These are phyloP conservation scores for Haliclona indistincta DNA, from an alignment of 37 sponge, comb jelly and placozoan species.

Conservation along the genomic window DNA sequence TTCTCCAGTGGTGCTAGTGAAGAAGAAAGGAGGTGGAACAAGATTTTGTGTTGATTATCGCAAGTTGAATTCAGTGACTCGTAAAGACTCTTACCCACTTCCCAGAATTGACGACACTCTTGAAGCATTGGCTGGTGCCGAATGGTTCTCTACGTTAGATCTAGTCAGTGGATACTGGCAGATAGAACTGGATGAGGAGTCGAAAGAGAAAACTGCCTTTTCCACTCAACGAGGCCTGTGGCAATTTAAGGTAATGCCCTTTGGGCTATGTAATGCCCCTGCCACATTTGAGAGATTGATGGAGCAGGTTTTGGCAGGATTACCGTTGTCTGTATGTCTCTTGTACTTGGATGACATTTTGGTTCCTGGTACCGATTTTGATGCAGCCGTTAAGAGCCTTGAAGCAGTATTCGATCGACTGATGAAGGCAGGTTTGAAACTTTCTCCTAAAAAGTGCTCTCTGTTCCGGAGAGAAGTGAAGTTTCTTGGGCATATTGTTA, in stretches of 20 bases:
- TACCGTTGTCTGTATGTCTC: background rate
- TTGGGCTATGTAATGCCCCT: conserved; percentile 55
- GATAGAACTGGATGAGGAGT: background rate
- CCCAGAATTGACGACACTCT: conserved; percentile 10
- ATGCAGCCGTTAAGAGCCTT: background rate
- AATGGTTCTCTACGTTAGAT: conserved; percentile 7
- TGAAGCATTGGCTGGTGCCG: background rate
- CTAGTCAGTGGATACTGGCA: conserved; percentile 9
- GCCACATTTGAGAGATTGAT: conserved; percentile 55
- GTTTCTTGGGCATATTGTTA: conserved; percentile 44
- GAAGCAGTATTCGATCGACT: conserved; percentile 13
- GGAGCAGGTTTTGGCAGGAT: conserved; percentile 28
- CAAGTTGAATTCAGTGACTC: background rate
- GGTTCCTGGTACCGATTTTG: conserved; percentile 13
- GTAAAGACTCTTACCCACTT: conserved; percentile 19
- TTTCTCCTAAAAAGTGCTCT: conserved; percentile 13
- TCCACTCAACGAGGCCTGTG: conserved; percentile 48
- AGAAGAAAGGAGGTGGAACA: background rate
- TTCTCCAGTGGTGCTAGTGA: conserved; percentile 5
- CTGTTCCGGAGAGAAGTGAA: conserved; percentile 19
- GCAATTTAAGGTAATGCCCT: conserved; percentile 57
- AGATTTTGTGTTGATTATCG: conserved; percentile 19
- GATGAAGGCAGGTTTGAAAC: conserved; percentile 10
- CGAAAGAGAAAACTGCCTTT: conserved; percentile 61
- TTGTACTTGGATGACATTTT: conserved; percentile 47